Conservation (phyloP, 2,113 vertebrate genomes). For the Todiramphus saurophagus region DNA sequence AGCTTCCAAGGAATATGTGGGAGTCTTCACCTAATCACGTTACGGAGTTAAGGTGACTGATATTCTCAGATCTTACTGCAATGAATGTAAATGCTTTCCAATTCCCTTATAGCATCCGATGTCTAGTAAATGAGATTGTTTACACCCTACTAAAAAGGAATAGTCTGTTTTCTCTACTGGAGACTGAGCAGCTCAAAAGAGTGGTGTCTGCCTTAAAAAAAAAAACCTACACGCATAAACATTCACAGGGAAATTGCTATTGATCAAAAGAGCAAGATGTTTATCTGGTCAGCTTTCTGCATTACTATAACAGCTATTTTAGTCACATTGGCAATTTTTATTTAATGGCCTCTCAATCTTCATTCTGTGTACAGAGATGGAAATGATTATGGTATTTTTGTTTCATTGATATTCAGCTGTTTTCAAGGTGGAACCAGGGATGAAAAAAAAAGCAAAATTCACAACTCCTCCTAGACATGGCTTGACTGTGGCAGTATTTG, state of each 20-base stretch:
- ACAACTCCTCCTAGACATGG: constrained; percentile 21
- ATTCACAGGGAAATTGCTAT: constrained; percentile 17
- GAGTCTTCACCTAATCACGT: not conserved
- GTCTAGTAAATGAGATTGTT: not conserved
- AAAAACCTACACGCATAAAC: not conserved
- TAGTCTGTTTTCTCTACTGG: not conserved
- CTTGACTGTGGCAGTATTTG: constrained; percentile 31
- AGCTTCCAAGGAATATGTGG: accelerated
- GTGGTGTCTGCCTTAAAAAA: not conserved
- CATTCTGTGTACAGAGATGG: not conserved
- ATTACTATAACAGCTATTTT: not conserved
- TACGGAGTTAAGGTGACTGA: accelerated
- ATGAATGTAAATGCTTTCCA: not conserved
- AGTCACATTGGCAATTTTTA: constrained; percentile 33
- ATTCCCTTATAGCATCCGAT: not conserved
- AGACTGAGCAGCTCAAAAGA: not conserved
- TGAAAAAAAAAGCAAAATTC: not conserved
- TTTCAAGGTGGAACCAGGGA: constrained; percentile 50
- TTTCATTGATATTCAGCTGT: constrained; percentile 66
- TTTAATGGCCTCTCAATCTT: constrained; percentile 29
- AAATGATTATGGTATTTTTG: constrained; percentile 39
- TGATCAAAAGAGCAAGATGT: not conserved
- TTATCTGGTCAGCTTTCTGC: not conserved
- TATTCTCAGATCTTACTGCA: not conserved
- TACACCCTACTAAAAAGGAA: not conserved